Percentiles rank a stretch among this genome's conserved stretches.
Evolutionary conservation across 1,140 invertebrate species (phyloP).

Genomic region (Thalassaphorura encarpata): DNA sequence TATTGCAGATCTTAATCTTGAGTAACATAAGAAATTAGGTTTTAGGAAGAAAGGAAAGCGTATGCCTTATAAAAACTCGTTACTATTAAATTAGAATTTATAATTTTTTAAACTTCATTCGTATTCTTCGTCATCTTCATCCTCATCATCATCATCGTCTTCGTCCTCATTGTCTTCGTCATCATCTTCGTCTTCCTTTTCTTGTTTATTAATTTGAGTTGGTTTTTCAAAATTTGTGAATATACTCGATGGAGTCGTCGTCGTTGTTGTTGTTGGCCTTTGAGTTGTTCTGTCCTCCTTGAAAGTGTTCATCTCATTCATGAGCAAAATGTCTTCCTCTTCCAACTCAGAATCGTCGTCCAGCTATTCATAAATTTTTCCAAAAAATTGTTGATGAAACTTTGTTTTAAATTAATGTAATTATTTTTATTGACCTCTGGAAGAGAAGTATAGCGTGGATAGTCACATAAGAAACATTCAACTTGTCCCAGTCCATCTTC

Average conservation of each 20-base stretch:
- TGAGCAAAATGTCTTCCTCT: no score
- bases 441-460: conserved; percentile 35
- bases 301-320: no score
- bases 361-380: no score
- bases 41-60: no score
- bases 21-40: no score
- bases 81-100: no score
- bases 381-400: no score
- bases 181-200: conserved; percentile 1
- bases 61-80: no score
- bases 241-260: neutral
- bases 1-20: no score
- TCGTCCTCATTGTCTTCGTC: neutral
- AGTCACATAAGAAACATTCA: conserved; percentile 50
- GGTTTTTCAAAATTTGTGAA: neutral
- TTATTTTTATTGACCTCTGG: conserved; percentile 8
- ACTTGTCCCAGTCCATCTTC: conserved; percentile 53
- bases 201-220: neutral
- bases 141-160: conserved; percentile 6
- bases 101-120: neutral
- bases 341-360: no score
- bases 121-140: conserved; percentile 12
- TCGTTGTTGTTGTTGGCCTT: no score
- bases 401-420: neutral
- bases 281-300: no score